Percentiles rank a stretch among this genome's conserved stretches.
These are phyloP conservation scores for Callochromis pleurospilus DNA, from an alignment of 2,113 vertebrate species.

Conservation along the genomic window DNA sequence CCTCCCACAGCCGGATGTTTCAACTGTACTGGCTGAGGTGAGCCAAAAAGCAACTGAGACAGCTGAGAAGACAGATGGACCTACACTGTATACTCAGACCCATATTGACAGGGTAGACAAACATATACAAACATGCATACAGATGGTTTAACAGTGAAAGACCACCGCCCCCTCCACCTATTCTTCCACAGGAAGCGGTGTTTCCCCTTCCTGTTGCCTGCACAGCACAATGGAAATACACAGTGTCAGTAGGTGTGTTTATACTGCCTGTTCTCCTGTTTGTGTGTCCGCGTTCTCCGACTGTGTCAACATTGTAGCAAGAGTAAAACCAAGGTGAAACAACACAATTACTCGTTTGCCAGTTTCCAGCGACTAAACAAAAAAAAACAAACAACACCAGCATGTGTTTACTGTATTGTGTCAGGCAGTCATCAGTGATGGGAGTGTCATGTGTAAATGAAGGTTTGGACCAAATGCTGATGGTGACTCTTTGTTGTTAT, in stretches of 20 bases:
- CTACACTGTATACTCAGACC: background rate
- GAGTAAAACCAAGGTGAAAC: background rate
- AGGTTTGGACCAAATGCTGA: background rate
- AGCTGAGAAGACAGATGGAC: background rate
- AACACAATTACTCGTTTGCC: background rate
- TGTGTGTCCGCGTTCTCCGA: background rate
- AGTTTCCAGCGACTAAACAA: background rate
- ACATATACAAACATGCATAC: background rate
- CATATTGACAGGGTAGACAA: background rate
- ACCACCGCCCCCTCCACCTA: constrained; percentile 45
- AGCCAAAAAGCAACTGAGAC: background rate
- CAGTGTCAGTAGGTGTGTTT: background rate
- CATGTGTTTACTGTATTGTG: background rate
- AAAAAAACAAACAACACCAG: fast-evolving
- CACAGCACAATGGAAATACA: constrained; percentile 30
- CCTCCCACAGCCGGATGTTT: background rate
- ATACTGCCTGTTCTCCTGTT: background rate
- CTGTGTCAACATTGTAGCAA: background rate
- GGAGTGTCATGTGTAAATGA: background rate
- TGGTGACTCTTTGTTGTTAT: background rate
- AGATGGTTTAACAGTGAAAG: background rate
- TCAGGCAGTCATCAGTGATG: background rate
- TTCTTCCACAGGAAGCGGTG: constrained; percentile 59
- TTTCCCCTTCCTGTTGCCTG: constrained; percentile 65
- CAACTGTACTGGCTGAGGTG: background rate